Evolutionary conservation across 2,888 invertebrate species (phyloP).

Genomic region (Eremobia ochroleuca): DNA sequence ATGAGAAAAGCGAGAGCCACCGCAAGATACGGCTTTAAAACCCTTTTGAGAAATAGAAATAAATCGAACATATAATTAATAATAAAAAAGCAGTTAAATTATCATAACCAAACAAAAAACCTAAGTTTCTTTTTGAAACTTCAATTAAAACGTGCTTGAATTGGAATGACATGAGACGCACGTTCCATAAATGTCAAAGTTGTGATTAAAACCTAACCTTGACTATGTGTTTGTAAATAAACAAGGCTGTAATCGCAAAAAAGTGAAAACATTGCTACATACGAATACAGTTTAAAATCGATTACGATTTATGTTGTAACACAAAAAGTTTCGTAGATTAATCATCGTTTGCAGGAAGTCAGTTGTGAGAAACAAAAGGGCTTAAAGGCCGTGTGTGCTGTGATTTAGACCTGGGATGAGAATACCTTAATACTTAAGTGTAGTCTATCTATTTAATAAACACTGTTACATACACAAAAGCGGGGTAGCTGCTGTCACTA

Average conservation of each 20-base stretch:
- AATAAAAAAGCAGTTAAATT: constrained; percentile 12
- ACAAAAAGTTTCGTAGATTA: constrained; percentile 44
- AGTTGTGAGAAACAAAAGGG: constrained; percentile 30
- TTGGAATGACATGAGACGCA: not conserved
- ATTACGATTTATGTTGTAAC: constrained; percentile 53
- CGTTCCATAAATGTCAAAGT: constrained; percentile 20
- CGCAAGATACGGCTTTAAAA: not conserved
- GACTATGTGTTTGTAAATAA: constrained; percentile 36
- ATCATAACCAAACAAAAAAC: constrained; percentile 14
- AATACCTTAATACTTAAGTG: not conserved
- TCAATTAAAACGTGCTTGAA: not conserved
- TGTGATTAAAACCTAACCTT: constrained; percentile 45
- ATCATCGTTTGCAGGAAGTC: constrained; percentile 43
- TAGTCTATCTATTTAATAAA: not conserved
- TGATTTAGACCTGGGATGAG: constrained; percentile 4
- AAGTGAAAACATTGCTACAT: constrained; percentile 60
- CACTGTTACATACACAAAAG: not conserved
- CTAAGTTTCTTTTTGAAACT: not conserved
- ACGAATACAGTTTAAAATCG: constrained; percentile 53
- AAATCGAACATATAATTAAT: not conserved
- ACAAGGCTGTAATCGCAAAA: constrained; percentile 43
- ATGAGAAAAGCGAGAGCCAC: not conserved
- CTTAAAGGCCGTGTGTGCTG: not conserved
- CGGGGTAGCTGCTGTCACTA: not conserved
- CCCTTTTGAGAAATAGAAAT: not conserved